Evolutionary conservation across 1,140 invertebrate species (phyloP).

Genomic region (Teleogryllus occipitalis): DNA sequence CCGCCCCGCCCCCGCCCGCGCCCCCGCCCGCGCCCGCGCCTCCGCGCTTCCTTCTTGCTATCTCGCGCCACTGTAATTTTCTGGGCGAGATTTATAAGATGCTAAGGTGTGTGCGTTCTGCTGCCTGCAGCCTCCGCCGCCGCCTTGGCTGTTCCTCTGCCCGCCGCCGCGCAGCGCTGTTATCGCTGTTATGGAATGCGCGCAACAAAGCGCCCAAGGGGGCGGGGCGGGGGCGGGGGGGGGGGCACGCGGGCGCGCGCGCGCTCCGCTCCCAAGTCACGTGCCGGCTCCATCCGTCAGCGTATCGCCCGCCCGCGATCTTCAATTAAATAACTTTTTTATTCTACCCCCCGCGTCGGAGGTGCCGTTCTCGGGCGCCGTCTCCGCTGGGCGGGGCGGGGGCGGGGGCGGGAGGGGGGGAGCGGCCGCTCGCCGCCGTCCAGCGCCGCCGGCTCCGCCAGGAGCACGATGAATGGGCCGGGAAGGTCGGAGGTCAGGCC

Average conservation of each 20-base stretch:
- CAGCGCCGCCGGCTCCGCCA: no score
- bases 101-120: slow-evolving; percentile 37
- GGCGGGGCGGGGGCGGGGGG: no score
- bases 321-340: slow-evolving; percentile 6
- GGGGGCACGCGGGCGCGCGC: no score
- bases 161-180: not conserved
- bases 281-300: not conserved
- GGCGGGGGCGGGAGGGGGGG: no score
- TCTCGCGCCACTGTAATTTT: slow-evolving; percentile 42
- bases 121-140: not conserved
- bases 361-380: no score
- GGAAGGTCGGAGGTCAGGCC: not conserved
- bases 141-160: not conserved
- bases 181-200: not conserved
- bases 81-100: slow-evolving; percentile 41
- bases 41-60: slow-evolving; percentile 17
- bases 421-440: no score
- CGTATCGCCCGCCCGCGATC: not conserved
- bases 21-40: not conserved
- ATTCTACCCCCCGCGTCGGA: not conserved
- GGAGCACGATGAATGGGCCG: not conserved
- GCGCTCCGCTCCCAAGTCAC: not conserved
- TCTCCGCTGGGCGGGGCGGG: no score
- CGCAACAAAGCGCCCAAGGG: not conserved
- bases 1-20: not conserved